Evolutionary conservation across 1,140 invertebrate species (phyloP).

Genomic region (Apis dorsata): DNA sequence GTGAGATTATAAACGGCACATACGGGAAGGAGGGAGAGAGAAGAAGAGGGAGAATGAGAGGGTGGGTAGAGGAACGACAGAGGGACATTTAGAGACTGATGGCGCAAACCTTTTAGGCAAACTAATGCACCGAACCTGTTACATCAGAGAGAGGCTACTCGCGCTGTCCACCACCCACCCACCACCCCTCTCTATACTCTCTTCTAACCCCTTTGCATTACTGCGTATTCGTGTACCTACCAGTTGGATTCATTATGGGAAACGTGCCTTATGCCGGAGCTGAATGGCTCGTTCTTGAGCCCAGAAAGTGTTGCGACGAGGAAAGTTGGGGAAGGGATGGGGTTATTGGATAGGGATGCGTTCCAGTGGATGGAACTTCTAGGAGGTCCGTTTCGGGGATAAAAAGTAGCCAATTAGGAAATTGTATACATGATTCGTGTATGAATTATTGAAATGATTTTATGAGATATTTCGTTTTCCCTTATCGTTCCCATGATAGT

Average conservation of each 20-base stretch:
- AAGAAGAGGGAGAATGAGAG: constrained; percentile 12
- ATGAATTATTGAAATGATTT: not conserved
- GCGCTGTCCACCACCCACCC: constrained; percentile 24
- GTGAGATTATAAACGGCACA: constrained; percentile 53
- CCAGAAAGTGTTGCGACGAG: not conserved
- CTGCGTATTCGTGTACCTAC: constrained; percentile 27
- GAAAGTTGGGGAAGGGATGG: not conserved
- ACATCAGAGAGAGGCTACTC: constrained; percentile 57
- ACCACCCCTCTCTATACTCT: not conserved
- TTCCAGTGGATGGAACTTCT: not conserved
- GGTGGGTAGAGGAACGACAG: constrained; percentile 38
- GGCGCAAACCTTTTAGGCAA: constrained; percentile 75
- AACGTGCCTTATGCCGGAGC: constrained; percentile 40
- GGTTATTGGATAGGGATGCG: too few species aligned
- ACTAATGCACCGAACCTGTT: constrained; percentile 72
- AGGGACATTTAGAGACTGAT: constrained; percentile 73
- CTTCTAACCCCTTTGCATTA: constrained; percentile 6
- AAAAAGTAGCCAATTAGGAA: too few species aligned
- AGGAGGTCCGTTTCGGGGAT: too few species aligned
- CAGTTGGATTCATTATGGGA: constrained; percentile 63
- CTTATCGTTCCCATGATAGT: too few species aligned
- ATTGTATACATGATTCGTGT: not conserved
- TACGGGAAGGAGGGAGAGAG: constrained; percentile 10
- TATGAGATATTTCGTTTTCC: too few species aligned
- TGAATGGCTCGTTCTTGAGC: not conserved